These are phyloP conservation scores for Galerucella nymphaeae DNA, from an alignment of 2,888 invertebrate species.

Conservation along the genomic window DNA sequence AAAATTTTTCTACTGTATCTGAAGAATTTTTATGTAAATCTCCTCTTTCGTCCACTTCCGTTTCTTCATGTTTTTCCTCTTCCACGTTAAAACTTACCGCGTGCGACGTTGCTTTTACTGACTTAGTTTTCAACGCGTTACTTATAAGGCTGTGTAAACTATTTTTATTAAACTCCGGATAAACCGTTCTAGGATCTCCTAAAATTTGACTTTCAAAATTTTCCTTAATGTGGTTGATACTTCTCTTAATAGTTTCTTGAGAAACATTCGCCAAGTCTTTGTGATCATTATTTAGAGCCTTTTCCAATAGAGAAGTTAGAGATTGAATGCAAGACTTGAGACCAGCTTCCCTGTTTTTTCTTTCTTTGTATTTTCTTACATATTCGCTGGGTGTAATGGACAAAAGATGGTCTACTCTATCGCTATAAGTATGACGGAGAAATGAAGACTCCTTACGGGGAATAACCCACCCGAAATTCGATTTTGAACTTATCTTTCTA, in stretches of 20 bases:
- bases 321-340: conserved; percentile 56
- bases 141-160: conserved; percentile 23
- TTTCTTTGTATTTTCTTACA: conserved; percentile 57
- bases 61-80: neutral
- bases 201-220: conserved; percentile 46
- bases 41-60: neutral
- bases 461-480: conserved; percentile 47
- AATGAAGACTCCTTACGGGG: conserved; percentile 35
- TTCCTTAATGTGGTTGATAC: conserved; percentile 48
- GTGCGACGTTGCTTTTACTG: neutral
- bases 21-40: neutral
- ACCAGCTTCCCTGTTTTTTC: conserved; percentile 54
- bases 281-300: conserved; percentile 42
- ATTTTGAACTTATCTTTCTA: conserved; percentile 41
- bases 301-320: conserved; percentile 57
- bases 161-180: conserved; percentile 14
- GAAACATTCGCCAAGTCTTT: conserved; percentile 47
- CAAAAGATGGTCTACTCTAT: conserved; percentile 53
- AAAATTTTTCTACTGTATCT: neutral
- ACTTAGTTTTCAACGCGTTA: conserved; percentile 18
- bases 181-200: conserved; percentile 10
- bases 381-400: conserved; percentile 58
- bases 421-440: conserved; percentile 41
- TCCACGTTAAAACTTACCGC: neutral
- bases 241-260: conserved; percentile 51